Base-by-base conservation (phyloP, 2,113 vertebrate species). In the Nycticebus coucang region DNA sequence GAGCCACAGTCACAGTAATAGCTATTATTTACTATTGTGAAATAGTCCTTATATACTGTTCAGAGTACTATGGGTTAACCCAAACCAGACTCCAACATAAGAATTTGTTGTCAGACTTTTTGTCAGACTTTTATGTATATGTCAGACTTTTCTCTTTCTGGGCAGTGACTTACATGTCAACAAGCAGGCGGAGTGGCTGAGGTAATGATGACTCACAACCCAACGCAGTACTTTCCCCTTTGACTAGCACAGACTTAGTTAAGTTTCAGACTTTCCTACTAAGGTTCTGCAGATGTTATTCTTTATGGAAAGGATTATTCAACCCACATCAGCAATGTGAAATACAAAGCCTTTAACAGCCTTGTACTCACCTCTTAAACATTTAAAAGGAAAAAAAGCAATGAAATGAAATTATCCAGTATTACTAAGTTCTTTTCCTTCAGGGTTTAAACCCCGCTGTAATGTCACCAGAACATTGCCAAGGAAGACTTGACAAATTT, bases 251-350 rank as follows among this genome's bases (percentile, higher is more conserved):
- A 55, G 89, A 24, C 78, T 30, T 30, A n/a, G 24, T 37, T 77
- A 85, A 84, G 45, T n/a, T 37, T 87, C 30, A 50, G 60, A 84
- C 72, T 84, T 84, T 86, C 64, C 93, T 30, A 21, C 22, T 0
- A 41, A 60, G 37, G 60, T 37, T 84, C 60, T 33, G 57, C 4
- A 60, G 53, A 96, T 64, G 57, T 15, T 83, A 74, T 55, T 87
- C 74, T 83, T 95, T 75, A 75, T 45, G 59, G 93, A 75, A 95
- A 90, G 59, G n/a, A 87, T 87, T 93, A 85, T 30, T 95, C 35
- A 83, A 41, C 2, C 3, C 69, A 87, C 3, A 68, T 35, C 28
- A 74, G 83, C 37, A 88, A 13, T 80, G 33, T 15, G 84, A 91
- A 86, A 60, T 69, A 22, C 6, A 74, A 19, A 41, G 8, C 7